Base-by-base conservation (phyloP, 1,140 invertebrate genomes). In the Hermatobates lingyangjiaoensis region DNA sequence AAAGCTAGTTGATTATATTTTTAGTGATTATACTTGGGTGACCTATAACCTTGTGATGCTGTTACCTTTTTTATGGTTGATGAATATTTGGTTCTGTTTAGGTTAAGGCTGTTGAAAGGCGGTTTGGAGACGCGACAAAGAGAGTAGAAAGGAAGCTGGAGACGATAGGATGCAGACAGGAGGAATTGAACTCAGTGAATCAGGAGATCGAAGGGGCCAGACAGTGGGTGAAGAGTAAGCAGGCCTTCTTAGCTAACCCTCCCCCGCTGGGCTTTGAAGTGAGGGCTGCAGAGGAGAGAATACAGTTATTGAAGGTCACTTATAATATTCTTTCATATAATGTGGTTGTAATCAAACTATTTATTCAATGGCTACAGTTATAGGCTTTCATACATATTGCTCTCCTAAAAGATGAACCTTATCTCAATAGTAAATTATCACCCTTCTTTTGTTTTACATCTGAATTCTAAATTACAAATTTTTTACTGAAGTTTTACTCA, bases 101-200 rank as follows among this genome's bases (percentile, higher is more conserved):
- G 69, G 72, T 86, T 54, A 87, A 88, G 65, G 79, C 80, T 0
- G 71, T 87, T 1, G 86, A 92, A 61, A 72, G 86, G 56, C 73
- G 83, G 52, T 81, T 87, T 55, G 80, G 79, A 47, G 87, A 92
- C 62, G 76, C 89, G 0, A 72, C 74, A 25, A 91, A 90, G 60
- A 76, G 87, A 50, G 74, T 90, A 24, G 78, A 85, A 60, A 73
- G 87, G 38, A 90, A 89, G 63, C 66, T 79, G 2, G 81, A 88
- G 64, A 75, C 87, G 48, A 63, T 88, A 28, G 81, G 87, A 57
- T 80, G 77, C 55, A 82, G 83, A 1, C 76, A 80, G 53, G 86
- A 86, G 62, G 83, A 81, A 27, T 80, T 87, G 54, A 80, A 84
- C 12, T 53, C 51, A n/a, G 57, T 57, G 7, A 49, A 58, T 30